Conservation (phyloP, 2,888 invertebrate species). For the Gibbula magus region DNA sequence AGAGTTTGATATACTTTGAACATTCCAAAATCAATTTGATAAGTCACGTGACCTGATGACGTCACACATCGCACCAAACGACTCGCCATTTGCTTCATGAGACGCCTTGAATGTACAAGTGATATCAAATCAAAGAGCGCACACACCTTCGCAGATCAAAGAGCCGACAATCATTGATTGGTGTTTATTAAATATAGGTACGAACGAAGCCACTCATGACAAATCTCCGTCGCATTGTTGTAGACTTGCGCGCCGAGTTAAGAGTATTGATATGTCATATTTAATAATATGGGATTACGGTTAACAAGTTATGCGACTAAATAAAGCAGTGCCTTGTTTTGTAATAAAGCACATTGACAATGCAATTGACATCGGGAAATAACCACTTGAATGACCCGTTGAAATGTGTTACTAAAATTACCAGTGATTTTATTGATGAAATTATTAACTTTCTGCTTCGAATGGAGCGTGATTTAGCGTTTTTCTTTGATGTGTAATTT, state of each 20-base stretch:
- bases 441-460: too few relatives aligned
- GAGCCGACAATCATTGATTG: not conserved
- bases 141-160: not conserved
- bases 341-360: not conserved
- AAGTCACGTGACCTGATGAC: not conserved
- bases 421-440: too few relatives aligned
- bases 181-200: conserved; percentile 7
- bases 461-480: too few relatives aligned
- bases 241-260: not conserved
- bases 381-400: too few relatives aligned
- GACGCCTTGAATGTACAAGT: conserved; percentile 7
- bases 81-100: not conserved
- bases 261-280: not conserved
- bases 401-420: too few relatives aligned
- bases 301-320: not conserved
- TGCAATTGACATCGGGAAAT: too few relatives aligned
- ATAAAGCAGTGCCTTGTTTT: not conserved
- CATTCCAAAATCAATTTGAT: too few relatives aligned
- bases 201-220: not conserved
- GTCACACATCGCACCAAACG: conserved; percentile 1
- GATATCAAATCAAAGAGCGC: not conserved
- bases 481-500: too few relatives aligned
- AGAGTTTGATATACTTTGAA: too few relatives aligned
- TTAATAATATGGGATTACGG: conserved; percentile 1
- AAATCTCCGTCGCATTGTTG: not conserved